Evolutionary conservation across 2,113 vertebrate genomes (phyloP), one percentile per base, ranked within the genome.

Genomic region (Pelecanus crispus): DNA sequence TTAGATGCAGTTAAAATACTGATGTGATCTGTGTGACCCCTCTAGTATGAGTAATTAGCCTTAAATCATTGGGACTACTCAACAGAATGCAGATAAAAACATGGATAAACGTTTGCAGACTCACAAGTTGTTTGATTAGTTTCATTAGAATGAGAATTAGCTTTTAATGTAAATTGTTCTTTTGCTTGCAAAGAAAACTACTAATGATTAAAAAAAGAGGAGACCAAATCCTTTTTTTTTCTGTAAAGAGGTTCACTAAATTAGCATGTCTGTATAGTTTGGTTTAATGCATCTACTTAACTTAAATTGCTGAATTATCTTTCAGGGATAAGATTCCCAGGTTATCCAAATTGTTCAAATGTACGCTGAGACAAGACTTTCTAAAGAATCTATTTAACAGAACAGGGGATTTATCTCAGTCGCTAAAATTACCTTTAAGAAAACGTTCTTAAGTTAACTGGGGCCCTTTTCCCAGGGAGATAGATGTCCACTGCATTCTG

Each of bases 231-330:
- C 2, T 62, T 38, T 28, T 29, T 28, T 58, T 44, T 44, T 36
- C 36, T 11, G 9, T 47, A 42, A 75, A 82, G 22, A 44, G 4
- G 14, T 80, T 91, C 62, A 55, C 59, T 77, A 65, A 66, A 92
- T 75, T 70, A 58, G 5, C 38, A 36, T 5, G 0, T 50, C 62
- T 92, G 7, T 73, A 45, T 87, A 42, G 36, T 80, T 87, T 90
- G 36, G 66, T 95, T 95, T 90, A 88, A 88, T 88, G 50, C 3
- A 32, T 72, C 47, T 91, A 77, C 50, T 95, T 92, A 91, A 75
- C 8, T 79, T 90, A 95, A 92, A 95, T 88, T 90, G 42, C 40
- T 91, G 67, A 91, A 88, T 92, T 96, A 85, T 86, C 86, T 97
- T 92, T 68, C 91, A 75, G 20, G 32, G 17, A 31, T 42, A 70